Base-by-base conservation (phyloP, 2,888 invertebrate species). In the Timandra comae region DNA sequence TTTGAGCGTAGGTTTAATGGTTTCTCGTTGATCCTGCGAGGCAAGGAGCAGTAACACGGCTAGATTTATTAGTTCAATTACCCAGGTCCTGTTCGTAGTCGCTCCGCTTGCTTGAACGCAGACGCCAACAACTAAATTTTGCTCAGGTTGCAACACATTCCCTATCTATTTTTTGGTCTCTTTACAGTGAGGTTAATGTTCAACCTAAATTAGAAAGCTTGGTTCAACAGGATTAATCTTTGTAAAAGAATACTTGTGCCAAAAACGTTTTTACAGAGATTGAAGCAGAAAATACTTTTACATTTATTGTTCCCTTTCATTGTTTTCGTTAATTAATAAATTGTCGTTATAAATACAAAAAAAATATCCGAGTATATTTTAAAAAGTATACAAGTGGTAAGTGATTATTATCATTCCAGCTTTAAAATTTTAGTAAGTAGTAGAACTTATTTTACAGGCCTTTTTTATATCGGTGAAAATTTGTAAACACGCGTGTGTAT, bases 51-150 rank as follows among this genome's bases (percentile, higher is more conserved):
- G 74, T 72, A 68, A 71, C 75, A 67, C 59, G 68, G 63, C 71
- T 71, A 80, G 82, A 84, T 84, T 82, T 84, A 84, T 82, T 82
- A 77, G 80, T 81, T 82, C 82, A 82, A 84, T 84, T 84, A 84
- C 74, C 79, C 68, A 63, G 63, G 58, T 63, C 66, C 69, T 78
- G 77, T 71, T 75, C 69, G 56, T 55, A 64, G 60, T 54, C 63
- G 72, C 70, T 61, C 55, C 65, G 73, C 76, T 74, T 71, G 68
- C 75, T 72, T 68, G 72, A 67, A 55, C 70, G 66, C 70, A 72
- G 71, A 74, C 74, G 69, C 77, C 72, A 73, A 75, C 77, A 73
- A 74, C 73, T 73, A 71, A 71, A 77, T 78, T 80, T 58, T 49
- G 42, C 53, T 59, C 58, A 59, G 56, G 56, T 65, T 55, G 61